Evolutionary conservation across 2,797 vertebrate genomes (phyloP), one percentile per base, ranked within the genome.

Genomic region (Buceros bicornis): DNA sequence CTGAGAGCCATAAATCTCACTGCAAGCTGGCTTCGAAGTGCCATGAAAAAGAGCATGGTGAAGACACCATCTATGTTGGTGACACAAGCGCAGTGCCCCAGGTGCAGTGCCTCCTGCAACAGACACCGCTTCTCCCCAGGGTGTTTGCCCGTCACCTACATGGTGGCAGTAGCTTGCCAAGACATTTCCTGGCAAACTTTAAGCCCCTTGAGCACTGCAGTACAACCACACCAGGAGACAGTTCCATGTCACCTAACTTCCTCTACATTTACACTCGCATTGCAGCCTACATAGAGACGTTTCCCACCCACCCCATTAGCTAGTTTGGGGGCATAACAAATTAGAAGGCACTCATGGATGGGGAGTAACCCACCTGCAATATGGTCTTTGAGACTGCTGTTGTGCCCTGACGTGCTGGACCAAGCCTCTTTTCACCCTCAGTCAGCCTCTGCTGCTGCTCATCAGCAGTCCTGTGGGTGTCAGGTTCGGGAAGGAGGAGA

Each of bases 391-490:
- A 88, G 60, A 6, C 8, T 9, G 20, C 35, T 70, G 15, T 3
- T 90, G 33, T 70, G 56, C 25, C 67, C 35, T 47, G 64, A 42
- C 19, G 31, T 56, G 13, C 31, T 0, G 1, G 60, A 82, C 16
- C 21, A 73, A 82, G n/a, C 28, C 5, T 19, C n/a, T 77, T 50
- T n/a, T 51, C 35, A 10, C 19, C 31, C 22, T 14, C 16, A 6
- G 35, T 11, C 56, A 87, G 29, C 5, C 28, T 58, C 56, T 85
- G 20, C 58, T 78, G 53, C 48, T 78, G 50, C 28, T 78, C 2
- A 0, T 50, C 80, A 60, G 62, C 1, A 2, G 6, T 54, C n/a
- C 57, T 4, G 1, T 2, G 5, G 6, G 28, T 5, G 16, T 54
- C 29, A 15, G 35, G 50, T 4, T 79, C 50, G 13, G 29, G 14